Conservation (phyloP, 64 coral and sea anemone genomes). For the Pocillopora damicornis region DNA sequence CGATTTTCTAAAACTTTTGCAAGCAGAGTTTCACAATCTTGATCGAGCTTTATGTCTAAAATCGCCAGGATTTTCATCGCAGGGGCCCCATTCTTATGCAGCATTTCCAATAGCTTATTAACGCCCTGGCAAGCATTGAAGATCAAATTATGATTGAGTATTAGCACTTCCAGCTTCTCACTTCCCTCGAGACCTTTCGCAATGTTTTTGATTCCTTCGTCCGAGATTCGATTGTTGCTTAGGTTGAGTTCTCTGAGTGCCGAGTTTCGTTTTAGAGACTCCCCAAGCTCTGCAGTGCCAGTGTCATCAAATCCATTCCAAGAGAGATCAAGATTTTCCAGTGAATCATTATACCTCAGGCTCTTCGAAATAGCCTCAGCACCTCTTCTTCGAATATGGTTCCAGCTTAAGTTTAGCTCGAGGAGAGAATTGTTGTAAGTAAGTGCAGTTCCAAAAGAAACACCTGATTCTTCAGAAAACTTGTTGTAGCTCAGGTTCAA, state of each 20-base stretch:
- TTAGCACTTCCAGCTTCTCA: conserved; percentile 47
- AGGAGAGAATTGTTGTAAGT: conserved; percentile 71
- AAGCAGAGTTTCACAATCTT: conserved; percentile 37
- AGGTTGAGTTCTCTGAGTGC: conserved; percentile 54
- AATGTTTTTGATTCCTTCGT: conserved; percentile 64
- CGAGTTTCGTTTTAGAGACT: conserved; percentile 68
- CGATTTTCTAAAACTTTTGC: conserved; percentile 38
- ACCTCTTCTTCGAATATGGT: conserved; percentile 71
- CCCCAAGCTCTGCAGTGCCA: conserved; percentile 61
- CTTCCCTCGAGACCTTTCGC: conserved; percentile 61
- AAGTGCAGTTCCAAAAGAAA: conserved; percentile 63
- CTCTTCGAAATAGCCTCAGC: conserved; percentile 57
- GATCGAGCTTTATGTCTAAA: conserved; percentile 45
- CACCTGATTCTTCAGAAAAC: conserved; percentile 69
- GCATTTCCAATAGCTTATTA: conserved; percentile 35
- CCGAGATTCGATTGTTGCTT: conserved; percentile 74
- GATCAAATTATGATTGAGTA: conserved; percentile 70
- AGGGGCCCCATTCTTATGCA: conserved; percentile 42
- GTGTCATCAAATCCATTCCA: conserved; percentile 90
- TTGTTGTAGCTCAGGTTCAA: conserved; percentile 86
- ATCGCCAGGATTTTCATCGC: conserved; percentile 45
- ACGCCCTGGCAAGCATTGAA: conserved; percentile 48
- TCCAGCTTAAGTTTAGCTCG: conserved; percentile 83
- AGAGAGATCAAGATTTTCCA: conserved; percentile 75
- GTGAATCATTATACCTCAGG: conserved; percentile 54